Evolutionary conservation across 2,888 invertebrate species (phyloP).

Genomic region (Scaptomyza cyrtandrae): DNA sequence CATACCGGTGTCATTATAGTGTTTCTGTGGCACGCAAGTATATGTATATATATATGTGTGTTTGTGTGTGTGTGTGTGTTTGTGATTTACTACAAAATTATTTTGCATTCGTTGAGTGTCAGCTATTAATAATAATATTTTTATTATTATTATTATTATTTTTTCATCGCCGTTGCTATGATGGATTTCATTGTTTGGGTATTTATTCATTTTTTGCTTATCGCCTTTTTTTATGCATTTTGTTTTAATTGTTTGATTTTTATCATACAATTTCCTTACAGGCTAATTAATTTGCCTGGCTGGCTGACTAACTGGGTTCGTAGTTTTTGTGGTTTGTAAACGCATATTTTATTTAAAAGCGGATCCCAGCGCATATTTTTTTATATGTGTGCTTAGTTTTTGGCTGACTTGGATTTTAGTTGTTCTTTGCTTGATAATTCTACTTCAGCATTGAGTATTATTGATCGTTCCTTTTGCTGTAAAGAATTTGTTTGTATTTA

Average conservation of each 20-base stretch:
- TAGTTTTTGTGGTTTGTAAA: constrained; percentile 3
- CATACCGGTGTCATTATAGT: constrained; percentile 62
- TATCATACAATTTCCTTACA: constrained; percentile 71
- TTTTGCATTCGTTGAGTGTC: constrained; percentile 76
- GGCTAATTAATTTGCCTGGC: constrained; percentile 71
- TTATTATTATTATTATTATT: constrained; percentile 33
- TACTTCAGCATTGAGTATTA: constrained; percentile 8
- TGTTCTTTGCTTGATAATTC: constrained; percentile 21
- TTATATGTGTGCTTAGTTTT: constrained; percentile 20
- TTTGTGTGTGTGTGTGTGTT: constrained; percentile 8
- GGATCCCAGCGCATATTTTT: constrained; percentile 15
- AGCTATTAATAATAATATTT: constrained; percentile 77
- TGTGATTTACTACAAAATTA: constrained; percentile 72
- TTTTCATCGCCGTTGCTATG: constrained; percentile 64
- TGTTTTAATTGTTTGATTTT: constrained; percentile 67
- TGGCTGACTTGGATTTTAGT: constrained; percentile 57
- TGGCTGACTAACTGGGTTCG: constrained; percentile 21
- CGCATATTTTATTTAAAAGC: constrained; percentile 15
- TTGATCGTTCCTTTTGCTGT: constrained; percentile 25
- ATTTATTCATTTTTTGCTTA: constrained; percentile 41
- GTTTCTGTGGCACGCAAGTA: constrained; percentile 9
- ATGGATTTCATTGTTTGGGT: constrained; percentile 60
- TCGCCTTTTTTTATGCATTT: constrained; percentile 11
- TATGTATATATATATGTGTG: constrained; percentile 2
- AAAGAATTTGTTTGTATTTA: constrained; percentile 23